Evolutionary conservation across 2,113 vertebrate genomes (phyloP).

Genomic region (Triplophysa tibetana): DNA sequence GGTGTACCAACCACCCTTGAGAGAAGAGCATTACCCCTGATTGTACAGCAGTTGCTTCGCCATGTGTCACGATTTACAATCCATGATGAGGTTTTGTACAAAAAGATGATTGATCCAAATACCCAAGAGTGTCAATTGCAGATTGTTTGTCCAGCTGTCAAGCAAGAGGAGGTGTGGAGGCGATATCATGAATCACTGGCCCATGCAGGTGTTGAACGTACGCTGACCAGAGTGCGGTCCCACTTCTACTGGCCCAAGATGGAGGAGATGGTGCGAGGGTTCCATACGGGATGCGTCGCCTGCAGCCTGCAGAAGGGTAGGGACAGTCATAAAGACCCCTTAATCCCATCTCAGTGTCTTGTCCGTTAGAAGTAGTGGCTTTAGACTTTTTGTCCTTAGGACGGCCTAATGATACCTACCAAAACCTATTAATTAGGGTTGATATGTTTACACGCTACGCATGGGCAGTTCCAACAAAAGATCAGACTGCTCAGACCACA

Average conservation of each 20-base stretch:
- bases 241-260: conserved; percentile 22
- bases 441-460: conserved; percentile 16
- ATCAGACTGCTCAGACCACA: conserved; percentile 29
- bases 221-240: background rate
- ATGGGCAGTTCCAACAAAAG: conserved; percentile 7
- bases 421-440: background rate
- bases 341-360: conserved; percentile 8
- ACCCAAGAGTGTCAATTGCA: too few relatives aligned
- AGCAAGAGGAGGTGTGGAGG: background rate
- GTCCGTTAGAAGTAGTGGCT: background rate
- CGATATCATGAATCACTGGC: background rate
- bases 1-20: too few relatives aligned
- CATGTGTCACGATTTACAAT: too few relatives aligned
- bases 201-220: background rate
- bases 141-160: too few relatives aligned
- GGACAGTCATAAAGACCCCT: background rate
- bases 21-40: too few relatives aligned
- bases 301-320: background rate
- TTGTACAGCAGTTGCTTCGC: too few relatives aligned
- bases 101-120: too few relatives aligned
- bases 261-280: background rate
- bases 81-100: too few relatives aligned
- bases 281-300: background rate
- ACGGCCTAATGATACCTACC: too few relatives aligned
- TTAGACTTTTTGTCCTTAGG: conserved; percentile 21